These are phyloP conservation scores for Myotis findleyi DNA, from an alignment of 2,797 vertebrate genomes.

Conservation along the genomic window DNA sequence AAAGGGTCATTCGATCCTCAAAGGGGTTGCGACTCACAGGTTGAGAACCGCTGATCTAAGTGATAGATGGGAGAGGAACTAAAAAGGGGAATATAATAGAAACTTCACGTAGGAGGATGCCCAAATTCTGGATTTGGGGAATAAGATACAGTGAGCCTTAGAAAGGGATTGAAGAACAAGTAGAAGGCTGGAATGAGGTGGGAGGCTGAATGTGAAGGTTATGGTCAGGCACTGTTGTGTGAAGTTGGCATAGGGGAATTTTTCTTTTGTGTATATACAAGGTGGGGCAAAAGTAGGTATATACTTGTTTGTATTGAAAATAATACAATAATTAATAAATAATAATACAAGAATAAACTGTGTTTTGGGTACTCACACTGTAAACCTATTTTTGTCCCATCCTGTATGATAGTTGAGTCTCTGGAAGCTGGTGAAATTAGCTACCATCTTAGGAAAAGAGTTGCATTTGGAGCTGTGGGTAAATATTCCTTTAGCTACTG, in stretches of 20 bases:
- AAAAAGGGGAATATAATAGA: not conserved
- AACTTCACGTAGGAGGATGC: not conserved
- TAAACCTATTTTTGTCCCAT: not conserved
- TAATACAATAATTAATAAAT: not conserved
- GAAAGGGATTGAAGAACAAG: not conserved
- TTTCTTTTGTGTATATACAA: conserved; percentile 14
- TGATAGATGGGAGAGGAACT: not conserved
- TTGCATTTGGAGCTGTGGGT: not conserved
- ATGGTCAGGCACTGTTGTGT: not conserved
- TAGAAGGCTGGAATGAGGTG: not conserved
- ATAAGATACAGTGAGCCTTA: not conserved
- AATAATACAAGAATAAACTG: not conserved
- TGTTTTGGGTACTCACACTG: not conserved
- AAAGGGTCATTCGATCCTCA: too few species aligned
- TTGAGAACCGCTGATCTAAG: not conserved
- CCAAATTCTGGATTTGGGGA: not conserved
- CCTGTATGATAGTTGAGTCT: not conserved
- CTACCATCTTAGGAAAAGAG: not conserved
- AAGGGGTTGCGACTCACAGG: too few species aligned
- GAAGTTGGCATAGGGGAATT: not conserved
- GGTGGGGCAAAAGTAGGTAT: not conserved
- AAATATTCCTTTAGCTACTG: not conserved
- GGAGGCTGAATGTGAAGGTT: not conserved
- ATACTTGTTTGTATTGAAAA: not conserved
- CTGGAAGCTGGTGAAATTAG: not conserved